Evolutionary conservation across 2,113 vertebrate genomes (phyloP).

Genomic region (Machaerirhynchus nigripectus): DNA sequence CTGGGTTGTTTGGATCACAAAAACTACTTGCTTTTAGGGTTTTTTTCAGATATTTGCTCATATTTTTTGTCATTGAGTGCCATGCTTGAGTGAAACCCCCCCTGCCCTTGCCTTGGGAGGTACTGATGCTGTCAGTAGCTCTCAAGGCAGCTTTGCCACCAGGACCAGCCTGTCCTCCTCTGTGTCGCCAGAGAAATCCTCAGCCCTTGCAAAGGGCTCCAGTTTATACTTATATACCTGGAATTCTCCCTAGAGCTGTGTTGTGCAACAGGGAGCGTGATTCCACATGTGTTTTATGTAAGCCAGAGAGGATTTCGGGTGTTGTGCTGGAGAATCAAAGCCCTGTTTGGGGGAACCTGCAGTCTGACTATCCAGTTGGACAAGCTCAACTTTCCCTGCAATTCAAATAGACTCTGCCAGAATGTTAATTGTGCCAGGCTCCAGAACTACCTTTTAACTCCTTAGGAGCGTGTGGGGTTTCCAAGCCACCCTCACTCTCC

Average conservation of each 20-base stretch:
- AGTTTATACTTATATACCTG: not conserved
- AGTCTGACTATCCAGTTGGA: constrained; percentile 50
- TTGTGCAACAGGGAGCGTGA: not conserved
- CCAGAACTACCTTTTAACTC: constrained; percentile 21
- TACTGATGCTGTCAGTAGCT: not conserved
- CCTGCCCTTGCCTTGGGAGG: not conserved
- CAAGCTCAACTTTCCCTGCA: constrained; percentile 36
- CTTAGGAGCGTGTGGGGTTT: not conserved
- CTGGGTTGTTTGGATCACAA: not conserved
- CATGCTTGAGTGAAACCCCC: not conserved
- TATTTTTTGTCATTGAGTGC: not conserved
- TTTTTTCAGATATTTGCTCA: not conserved
- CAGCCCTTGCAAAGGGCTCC: not conserved
- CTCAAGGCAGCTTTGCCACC: not conserved
- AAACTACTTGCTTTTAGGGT: not conserved
- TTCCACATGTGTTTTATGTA: not conserved
- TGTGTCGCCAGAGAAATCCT: not conserved
- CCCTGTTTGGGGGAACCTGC: not conserved
- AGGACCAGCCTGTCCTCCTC: not conserved
- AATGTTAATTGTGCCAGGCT: not conserved
- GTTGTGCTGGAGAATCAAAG: constrained; percentile 36
- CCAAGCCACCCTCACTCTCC: not conserved
- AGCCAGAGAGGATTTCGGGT: not conserved
- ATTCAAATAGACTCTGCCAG: constrained; percentile 34
- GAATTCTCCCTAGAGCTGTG: not conserved